phyloP scores from a whole-genome alignment of 2,888 invertebrate genomes.

The Cephus runcator region DNA sequence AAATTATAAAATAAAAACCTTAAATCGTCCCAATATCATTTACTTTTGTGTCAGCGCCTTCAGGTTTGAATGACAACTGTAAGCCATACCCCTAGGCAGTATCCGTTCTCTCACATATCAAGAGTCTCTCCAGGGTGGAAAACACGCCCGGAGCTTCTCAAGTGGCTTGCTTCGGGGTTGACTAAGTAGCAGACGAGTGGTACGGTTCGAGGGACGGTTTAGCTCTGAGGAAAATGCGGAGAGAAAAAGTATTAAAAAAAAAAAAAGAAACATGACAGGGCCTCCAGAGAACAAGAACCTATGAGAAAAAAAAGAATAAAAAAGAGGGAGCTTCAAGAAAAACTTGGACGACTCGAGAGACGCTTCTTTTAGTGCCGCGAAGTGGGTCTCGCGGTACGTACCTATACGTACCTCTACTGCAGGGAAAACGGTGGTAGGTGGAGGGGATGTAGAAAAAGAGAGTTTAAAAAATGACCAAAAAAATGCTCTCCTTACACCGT shows the following conservation, averaged over 20 bases:
- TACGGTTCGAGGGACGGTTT: not conserved
- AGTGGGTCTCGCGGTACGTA: constrained; percentile 22
- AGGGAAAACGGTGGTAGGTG: not conserved
- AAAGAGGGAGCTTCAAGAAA: constrained; percentile 15
- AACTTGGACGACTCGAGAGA: constrained; percentile 18
- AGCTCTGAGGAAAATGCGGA: not conserved
- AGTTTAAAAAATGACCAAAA: not conserved
- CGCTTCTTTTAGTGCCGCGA: constrained; percentile 34
- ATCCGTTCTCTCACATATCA: not conserved
- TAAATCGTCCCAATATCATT: not conserved
- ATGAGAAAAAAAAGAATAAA: constrained; percentile 6
- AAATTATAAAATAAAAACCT: not conserved
- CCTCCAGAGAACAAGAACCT: not conserved
- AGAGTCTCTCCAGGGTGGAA: constrained; percentile 2
- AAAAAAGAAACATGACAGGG: not conserved
- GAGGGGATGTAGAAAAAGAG: not conserved
- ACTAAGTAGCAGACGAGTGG: not conserved
- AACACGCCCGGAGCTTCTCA: constrained; percentile 1
- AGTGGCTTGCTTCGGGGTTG: not conserved
- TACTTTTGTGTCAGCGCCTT: not conserved
- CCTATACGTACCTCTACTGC: not conserved
- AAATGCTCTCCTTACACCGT: not conserved
- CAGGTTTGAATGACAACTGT: not conserved
- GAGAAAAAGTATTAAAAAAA: not conserved
- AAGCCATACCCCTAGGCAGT: not conserved